Conservation (phyloP, 2,113 vertebrate genomes). For the Meles meles region DNA sequence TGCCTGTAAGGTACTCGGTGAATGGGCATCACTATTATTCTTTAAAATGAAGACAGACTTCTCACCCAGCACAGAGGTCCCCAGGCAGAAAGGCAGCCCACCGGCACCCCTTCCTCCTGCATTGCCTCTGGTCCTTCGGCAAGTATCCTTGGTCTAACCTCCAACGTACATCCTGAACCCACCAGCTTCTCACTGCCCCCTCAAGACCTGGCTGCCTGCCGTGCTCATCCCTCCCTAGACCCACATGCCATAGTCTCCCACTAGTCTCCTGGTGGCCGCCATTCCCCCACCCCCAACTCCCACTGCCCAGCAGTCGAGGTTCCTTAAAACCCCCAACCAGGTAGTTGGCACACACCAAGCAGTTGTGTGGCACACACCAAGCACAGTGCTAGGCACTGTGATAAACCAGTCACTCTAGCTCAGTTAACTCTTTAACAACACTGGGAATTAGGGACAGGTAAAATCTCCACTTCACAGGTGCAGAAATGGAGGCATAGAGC, state of each 20-base stretch:
- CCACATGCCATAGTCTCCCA: neutral
- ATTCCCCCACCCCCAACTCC: no score
- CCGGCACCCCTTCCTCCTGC: neutral
- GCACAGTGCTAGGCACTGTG: no score
- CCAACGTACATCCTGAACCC: neutral
- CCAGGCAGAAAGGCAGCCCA: neutral
- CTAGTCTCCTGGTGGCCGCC: neutral
- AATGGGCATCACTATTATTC: neutral
- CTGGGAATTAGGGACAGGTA: neutral
- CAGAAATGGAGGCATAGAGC: neutral
- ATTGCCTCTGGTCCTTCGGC: accelerated
- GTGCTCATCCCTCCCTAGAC: accelerated
- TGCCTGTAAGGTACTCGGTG: neutral
- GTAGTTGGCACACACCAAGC: neutral
- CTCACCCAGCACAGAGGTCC: accelerated
- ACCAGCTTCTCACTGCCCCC: neutral
- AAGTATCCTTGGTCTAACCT: neutral
- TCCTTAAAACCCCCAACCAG: neutral
- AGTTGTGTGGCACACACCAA: neutral
- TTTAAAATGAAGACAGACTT: neutral
- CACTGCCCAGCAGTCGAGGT: accelerated
- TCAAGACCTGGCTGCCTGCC: accelerated
- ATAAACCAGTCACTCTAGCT: neutral
- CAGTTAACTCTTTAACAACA: neutral
- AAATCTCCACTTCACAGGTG: neutral